Base-by-base conservation (phyloP, 2,797 vertebrate genomes). In the Spea hammondii region DNA sequence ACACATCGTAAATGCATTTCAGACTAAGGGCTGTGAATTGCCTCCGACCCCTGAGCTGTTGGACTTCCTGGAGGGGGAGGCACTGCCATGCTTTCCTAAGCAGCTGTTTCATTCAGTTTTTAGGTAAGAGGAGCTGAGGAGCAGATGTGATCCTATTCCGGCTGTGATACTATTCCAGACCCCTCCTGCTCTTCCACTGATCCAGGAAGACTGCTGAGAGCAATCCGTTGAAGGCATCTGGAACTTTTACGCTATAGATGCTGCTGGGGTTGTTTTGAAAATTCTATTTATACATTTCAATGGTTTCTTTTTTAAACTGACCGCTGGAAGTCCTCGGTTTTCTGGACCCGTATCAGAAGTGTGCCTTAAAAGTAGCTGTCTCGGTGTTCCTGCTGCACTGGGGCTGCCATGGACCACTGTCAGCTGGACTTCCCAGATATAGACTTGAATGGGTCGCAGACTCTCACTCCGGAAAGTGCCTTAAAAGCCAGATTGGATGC, bases 401-500 rank as follows among this genome's bases (percentile, higher is more conserved):
- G 68, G 79, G 72, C 76, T 75, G 74, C 67, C 10, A 87, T 89
- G 79, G 86, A 88, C 48, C 60, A 46, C 78, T 85, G 77, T 68
- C 54, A 83, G 78, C 83, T 89, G 77, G 84, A 84, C 67, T 92
- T 95, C 79, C 62, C 80, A 53, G 84, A 91, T 72, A 80, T 87
- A 78, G 93, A 95, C 60, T 78, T 92, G 13, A 93, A 94, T 69
- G 83, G 84, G n/a, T 82, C 74, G 60, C 44, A 6, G 78, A n/a
- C 82, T 55, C 59, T 85, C 13, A 80, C 76, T 47, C 67, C 78
- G 12, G 75, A 79, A 48, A 88, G 62, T 69, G 65, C 80, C 68
- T 87, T 93, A 67, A 93, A 88, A 81, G 85, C 84, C 7, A 87
- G 90, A 32, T 89, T 94, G 75, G 88, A 88, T 84, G 86, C 88